A percentile compares a stretch with the other conserved stretches of the same genome.
These are phyloP conservation scores for Metallyticus violacea DNA, from an alignment of 2,888 invertebrate genomes.

Conservation along the genomic window DNA sequence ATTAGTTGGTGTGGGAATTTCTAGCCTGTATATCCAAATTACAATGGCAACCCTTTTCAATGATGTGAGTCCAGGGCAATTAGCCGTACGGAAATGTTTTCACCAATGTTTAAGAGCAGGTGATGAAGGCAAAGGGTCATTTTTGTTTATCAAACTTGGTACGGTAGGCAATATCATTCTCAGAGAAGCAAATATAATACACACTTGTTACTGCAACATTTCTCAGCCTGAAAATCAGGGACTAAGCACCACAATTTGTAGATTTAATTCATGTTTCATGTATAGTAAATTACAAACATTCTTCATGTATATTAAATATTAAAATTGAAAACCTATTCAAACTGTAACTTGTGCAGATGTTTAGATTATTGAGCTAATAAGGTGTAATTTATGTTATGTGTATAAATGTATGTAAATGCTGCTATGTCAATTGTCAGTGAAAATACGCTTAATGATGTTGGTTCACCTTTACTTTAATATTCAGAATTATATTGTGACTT, in stretches of 20 bases:
- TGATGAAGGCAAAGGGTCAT: too few species aligned
- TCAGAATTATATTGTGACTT: not conserved
- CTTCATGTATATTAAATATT: not conserved
- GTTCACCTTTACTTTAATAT: not conserved
- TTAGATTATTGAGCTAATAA: not conserved
- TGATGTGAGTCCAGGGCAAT: too few species aligned
- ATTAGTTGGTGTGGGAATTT: too few species aligned
- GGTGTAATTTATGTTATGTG: not conserved
- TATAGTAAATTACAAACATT: not conserved
- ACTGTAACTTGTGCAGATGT: not conserved
- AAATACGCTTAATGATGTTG: not conserved
- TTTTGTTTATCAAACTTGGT: too few species aligned
- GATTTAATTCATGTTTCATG: slow-evolving; percentile 1
- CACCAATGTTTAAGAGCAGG: too few species aligned
- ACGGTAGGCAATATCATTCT: too few species aligned
- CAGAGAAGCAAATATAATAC: too few species aligned
- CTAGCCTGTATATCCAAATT: too few species aligned
- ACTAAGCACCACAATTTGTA: not conserved
- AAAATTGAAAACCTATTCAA: not conserved
- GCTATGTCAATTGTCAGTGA: not conserved
- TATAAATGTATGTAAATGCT: not conserved
- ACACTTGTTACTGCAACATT: too few species aligned
- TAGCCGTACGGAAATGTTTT: too few species aligned
- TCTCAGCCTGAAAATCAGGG: not conserved
- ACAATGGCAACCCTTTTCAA: too few species aligned